Evolutionary conservation across 2,113 vertebrate genomes (phyloP), one percentile per base, ranked within the genome.

Genomic region (Myxocyprinus asiaticus): DNA sequence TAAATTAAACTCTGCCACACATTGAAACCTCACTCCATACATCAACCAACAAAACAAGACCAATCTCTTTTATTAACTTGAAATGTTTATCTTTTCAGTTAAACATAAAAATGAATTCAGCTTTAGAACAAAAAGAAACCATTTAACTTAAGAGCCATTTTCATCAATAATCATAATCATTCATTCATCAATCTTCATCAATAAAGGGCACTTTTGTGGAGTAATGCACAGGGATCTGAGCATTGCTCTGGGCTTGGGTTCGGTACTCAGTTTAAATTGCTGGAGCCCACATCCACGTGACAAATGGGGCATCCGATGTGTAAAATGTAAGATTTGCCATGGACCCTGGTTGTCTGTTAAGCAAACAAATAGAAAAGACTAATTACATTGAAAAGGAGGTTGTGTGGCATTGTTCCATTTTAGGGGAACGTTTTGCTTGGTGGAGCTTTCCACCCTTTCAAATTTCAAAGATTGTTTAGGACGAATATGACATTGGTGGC

Each of bases 401-500:
- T 14, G 11, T 82, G 67, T 84, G 81, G 81, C 72, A 83, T 79
- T 73, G 87, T 87, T 87, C 81, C 82, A 80, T 83, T 86, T 87
- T 80, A 65, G 77, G 83, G 64, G 64, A 68, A 62, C 15, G 14
- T 65, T 63, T 42, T 53, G 55, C 81, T 62, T n/a, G 0, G 55
- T 45, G 55, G 14, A 43, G 8, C 68, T 59, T 67, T 11, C 55
- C 65, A 61, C 72, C 63, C 78, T 45, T 66, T 87, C 84, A 89
- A 85, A 88, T 88, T 90, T 89, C 83, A 79, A 72, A 86, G 83
- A 88, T 86, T 85, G 64, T 67, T 65, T 61, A 22, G 58, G 84
- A 89, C 87, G 85, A 78, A 89, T 90, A 76, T 67, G 69, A 83
- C 73, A 82, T 86, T 86, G 79, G 81, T 86, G 87, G 87, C 87